phyloP scores from a whole-genome alignment of 2,888 invertebrate species.

The Halocaridina rubra region DNA sequence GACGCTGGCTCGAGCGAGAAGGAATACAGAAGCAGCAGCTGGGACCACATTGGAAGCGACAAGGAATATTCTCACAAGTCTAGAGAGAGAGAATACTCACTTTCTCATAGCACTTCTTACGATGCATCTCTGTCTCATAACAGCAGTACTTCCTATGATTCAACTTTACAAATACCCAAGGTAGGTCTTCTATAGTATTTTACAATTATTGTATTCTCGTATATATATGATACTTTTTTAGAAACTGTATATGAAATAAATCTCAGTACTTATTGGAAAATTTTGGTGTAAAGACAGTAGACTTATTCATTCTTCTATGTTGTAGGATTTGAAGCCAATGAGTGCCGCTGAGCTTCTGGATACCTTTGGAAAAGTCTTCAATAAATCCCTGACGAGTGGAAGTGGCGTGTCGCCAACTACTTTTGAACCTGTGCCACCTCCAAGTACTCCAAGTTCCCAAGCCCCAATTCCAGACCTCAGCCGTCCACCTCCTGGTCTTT shows the following conservation, averaged over 20 bases:
- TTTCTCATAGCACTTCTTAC: slow-evolving; percentile 24
- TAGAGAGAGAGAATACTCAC: slow-evolving; percentile 39
- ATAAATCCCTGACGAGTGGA: slow-evolving; percentile 6
- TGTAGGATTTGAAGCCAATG: slow-evolving; percentile 63
- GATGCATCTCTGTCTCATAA: too few relatives aligned
- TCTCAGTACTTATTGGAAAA: too few relatives aligned
- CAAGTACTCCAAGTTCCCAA: not conserved
- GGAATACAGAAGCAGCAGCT: slow-evolving; percentile 32
- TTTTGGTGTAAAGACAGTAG: too few relatives aligned
- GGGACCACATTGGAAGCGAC: slow-evolving; percentile 22
- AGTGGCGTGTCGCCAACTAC: slow-evolving; percentile 14
- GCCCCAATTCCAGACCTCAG: slow-evolving; percentile 45
- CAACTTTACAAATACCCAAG: slow-evolving; percentile 43
- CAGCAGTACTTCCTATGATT: slow-evolving; percentile 39
- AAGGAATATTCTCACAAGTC: slow-evolving; percentile 35
- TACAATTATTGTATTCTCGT: too few relatives aligned
- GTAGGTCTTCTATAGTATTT: too few relatives aligned
- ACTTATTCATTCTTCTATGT: not conserved
- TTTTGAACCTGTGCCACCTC: slow-evolving; percentile 3
- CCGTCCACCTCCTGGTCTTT: slow-evolving; percentile 49
- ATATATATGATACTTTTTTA: too few relatives aligned
- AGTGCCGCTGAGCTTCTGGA: slow-evolving; percentile 61
- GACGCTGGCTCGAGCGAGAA: slow-evolving; percentile 9
- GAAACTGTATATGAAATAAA: too few relatives aligned
- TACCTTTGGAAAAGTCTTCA: slow-evolving; percentile 57